Evolutionary conservation across 2,113 vertebrate genomes (phyloP).

Genomic region (Eclectus roratus): DNA sequence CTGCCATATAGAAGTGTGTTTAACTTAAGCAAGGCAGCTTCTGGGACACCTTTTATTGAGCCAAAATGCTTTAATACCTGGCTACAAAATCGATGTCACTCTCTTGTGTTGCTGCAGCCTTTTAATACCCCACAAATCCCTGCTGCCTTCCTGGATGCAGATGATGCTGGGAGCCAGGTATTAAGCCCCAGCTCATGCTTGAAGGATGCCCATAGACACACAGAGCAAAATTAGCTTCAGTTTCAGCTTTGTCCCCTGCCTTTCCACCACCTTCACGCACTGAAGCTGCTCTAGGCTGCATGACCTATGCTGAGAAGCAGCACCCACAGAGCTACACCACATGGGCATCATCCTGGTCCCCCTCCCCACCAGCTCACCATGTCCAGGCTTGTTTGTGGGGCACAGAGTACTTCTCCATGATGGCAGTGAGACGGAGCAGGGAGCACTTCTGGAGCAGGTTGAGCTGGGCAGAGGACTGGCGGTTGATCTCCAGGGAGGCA

Average conservation of each 20-base stretch:
- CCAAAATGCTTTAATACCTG: neutral
- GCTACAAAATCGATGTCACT: neutral
- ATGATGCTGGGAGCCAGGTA: neutral
- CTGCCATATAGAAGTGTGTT: neutral
- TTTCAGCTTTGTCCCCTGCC: neutral
- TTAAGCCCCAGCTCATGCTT: neutral
- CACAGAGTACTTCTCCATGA: constrained; percentile 85
- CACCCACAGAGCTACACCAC: neutral
- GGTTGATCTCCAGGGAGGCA: constrained; percentile 85
- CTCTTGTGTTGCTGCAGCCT: neutral
- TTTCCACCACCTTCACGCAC: neutral
- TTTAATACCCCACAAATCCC: neutral
- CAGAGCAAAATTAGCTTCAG: neutral
- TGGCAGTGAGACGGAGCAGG: constrained; percentile 82
- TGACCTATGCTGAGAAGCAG: neutral
- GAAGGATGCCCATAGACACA: neutral
- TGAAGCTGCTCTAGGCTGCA: rapidly evolving
- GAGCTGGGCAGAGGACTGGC: constrained; percentile 84
- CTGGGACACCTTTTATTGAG: neutral
- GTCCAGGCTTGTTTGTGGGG: constrained; percentile 82
- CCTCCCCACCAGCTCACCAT: constrained; percentile 72
- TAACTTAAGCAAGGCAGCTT: neutral
- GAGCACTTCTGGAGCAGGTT: constrained; percentile 88
- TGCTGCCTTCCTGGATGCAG: neutral
- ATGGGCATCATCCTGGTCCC: rapidly evolving